Evolutionary conservation across 2,797 vertebrate genomes (phyloP), one percentile per base, ranked within the genome.

Genomic region (Triplophysa bombifrons): DNA sequence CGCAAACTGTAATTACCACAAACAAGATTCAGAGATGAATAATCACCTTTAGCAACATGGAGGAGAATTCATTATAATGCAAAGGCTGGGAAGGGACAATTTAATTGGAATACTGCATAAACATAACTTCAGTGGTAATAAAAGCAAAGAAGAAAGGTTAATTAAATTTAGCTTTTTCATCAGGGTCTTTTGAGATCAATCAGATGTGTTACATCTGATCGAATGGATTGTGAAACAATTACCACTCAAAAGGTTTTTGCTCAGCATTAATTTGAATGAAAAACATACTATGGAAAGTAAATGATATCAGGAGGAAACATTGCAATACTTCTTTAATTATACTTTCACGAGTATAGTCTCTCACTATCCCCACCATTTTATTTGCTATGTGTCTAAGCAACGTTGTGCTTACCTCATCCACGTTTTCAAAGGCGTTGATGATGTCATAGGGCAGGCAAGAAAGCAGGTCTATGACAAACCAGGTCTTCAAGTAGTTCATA

Each of bases 401-500:
- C 84, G 3, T 16, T 75, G n/a, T 44, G 55, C 93, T 93, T 90
- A 98, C 97, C 94, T 98, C 97, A 60, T 99, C 95, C 20, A 98
- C 96, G 2, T 98, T 94, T 90, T 99, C 98, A 83, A 99, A 99
- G 89, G 96, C 96, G 83, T 99, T 99, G 93, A 99, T 99, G 94
- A 99, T 96, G 89, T 99, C 97, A 55, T 99, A 99, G 60, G 98
- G 98, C 92, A 99, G 94, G 90, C 98, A 99, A 86, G 98, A 99
- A 82, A 99, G 92, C 81, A 99, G 93, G 86, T 99, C 98, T 19
- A 99, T 99, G 91, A 99, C 96, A 86, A 99, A 99, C 98, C 98
- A 99, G 0, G 98, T 99, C 93, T 98, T 99, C 91, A 99, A 86
- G 90, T 99, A 99, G 88, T 99, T 99, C 97, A 99, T 98, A 30